Conservation (phyloP, 2,797 vertebrate genomes). For the Notolepis coatsorum region DNA sequence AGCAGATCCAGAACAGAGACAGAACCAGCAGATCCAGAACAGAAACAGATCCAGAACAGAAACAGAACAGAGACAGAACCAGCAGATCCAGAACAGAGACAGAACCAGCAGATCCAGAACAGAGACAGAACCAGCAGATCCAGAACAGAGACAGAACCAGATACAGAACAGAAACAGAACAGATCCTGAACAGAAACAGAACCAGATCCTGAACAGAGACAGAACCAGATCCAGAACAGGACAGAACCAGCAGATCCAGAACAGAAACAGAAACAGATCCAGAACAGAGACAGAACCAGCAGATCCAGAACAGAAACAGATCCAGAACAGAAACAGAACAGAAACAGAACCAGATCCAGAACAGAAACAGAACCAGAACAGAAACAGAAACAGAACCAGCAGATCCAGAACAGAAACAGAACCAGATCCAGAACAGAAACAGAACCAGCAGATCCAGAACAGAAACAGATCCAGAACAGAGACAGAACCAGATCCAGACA, state of each 20-base stretch:
- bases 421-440: conserved; percentile 56
- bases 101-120: too few relatives aligned
- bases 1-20: conserved; percentile 54
- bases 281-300: conserved; percentile 68
- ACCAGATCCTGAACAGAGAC: conserved; percentile 72
- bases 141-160: conserved; percentile 68
- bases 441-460: too few relatives aligned
- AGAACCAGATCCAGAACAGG: conserved; percentile 58
- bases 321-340: too few relatives aligned
- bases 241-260: too few relatives aligned
- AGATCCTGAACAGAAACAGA: conserved; percentile 55
- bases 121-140: conserved; percentile 65
- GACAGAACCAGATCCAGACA: conserved; percentile 63
- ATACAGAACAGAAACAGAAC: conserved; percentile 51
- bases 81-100: conserved; percentile 54
- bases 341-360: conserved; percentile 66
- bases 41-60: conserved; percentile 65
- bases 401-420: conserved; percentile 72
- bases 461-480: conserved; percentile 69
- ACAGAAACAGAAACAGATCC: conserved; percentile 65
- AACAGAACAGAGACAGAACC: conserved; percentile 69
- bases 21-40: too few relatives aligned
- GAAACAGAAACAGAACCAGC: conserved; percentile 55
- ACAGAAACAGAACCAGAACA: conserved; percentile 67
- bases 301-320: conserved; percentile 51